phyloP scores from a whole-genome alignment of 2,888 invertebrate species.

The Barypeithes pellucidus region DNA sequence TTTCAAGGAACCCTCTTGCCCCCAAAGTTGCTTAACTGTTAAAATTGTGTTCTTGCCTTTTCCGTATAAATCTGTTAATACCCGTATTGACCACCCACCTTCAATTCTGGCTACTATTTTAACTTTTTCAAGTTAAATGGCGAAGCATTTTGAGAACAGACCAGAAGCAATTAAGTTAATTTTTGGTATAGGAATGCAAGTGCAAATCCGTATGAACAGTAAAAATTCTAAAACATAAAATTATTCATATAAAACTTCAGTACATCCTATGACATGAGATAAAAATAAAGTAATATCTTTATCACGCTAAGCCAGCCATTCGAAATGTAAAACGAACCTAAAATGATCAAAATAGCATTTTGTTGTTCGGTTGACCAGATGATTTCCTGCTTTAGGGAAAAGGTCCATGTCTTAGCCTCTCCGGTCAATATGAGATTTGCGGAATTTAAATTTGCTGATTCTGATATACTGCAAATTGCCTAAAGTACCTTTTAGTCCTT shows the following conservation, averaged over 20 bases:
- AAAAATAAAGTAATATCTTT: slow-evolving; percentile 43
- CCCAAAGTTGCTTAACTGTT: too few species aligned
- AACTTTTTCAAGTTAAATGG: too few species aligned
- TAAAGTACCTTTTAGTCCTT: slow-evolving; percentile 50
- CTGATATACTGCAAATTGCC: slow-evolving; percentile 67
- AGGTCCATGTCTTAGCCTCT: slow-evolving; percentile 60
- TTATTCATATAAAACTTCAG: slow-evolving; percentile 1
- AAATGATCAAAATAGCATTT: slow-evolving; percentile 50
- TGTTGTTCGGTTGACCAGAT: slow-evolving; percentile 53
- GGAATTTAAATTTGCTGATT: slow-evolving; percentile 70
- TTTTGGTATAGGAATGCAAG: too few species aligned
- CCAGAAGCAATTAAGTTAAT: too few species aligned
- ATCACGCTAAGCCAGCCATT: slow-evolving; percentile 42
- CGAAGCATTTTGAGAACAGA: too few species aligned
- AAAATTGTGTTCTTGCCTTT: too few species aligned
- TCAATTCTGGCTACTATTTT: too few species aligned
- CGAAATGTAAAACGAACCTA: slow-evolving; percentile 41
- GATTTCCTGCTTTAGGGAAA: slow-evolving; percentile 50
- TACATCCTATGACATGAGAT: slow-evolving; percentile 48
- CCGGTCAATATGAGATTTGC: slow-evolving; percentile 68
- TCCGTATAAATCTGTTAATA: too few species aligned
- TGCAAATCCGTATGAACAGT: too few species aligned
- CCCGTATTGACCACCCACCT: too few species aligned
- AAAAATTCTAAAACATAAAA: too few species aligned
- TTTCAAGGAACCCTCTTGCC: too few species aligned